Percentiles rank a stretch among this genome's conserved stretches.
Evolutionary conservation across 2,113 vertebrate genomes (phyloP).

Genomic region (Heteronetta atricapilla): DNA sequence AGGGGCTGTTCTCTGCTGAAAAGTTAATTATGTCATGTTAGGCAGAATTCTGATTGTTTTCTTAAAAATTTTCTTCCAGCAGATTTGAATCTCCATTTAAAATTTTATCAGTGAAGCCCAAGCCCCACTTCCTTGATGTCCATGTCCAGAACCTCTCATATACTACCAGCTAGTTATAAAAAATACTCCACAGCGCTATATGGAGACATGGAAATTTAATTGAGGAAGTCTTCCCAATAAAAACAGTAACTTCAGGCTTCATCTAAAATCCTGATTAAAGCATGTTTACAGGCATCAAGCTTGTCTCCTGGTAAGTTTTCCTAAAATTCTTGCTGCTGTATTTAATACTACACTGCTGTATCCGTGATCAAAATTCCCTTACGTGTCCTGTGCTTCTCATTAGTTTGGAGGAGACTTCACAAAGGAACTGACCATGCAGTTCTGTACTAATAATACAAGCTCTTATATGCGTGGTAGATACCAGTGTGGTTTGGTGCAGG

Average conservation of each 20-base stretch:
- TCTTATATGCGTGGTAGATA: neutral
- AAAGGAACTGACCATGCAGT: neutral
- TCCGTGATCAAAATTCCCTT: neutral
- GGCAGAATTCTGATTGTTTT: neutral
- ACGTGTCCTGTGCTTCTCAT: neutral
- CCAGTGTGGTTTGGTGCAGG: neutral
- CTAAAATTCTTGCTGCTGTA: neutral
- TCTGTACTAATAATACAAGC: neutral
- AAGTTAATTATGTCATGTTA: constrained; percentile 17
- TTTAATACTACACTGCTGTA: neutral
- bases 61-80: neutral
- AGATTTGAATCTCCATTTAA: neutral
- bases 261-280: neutral
- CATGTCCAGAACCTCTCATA: neutral
- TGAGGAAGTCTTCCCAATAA: neutral
- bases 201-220: neutral
- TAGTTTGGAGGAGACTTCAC: neutral
- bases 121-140: neutral
- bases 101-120: neutral
- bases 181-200: neutral
- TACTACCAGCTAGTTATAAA: neutral
- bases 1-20: constrained; percentile 19
- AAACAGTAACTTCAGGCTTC: neutral
- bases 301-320: neutral
- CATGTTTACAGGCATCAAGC: neutral